Conservation (phyloP, 92 coral and sea anemone genomes). For the Bergia sp. region DNA sequence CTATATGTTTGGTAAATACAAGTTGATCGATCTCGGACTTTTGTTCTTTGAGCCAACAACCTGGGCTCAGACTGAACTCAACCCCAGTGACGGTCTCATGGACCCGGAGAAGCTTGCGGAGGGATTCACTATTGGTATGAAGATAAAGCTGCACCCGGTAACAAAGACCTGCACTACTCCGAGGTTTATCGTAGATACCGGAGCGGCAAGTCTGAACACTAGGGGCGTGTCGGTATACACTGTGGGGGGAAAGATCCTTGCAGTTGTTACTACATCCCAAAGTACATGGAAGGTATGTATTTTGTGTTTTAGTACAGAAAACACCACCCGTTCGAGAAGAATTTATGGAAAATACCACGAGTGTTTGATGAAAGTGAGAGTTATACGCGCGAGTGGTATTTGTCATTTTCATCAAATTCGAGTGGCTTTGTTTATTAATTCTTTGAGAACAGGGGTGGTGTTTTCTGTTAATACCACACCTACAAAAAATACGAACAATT, state of each 20-base stretch:
- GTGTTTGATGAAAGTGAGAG: too few species aligned
- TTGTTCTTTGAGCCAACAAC: slow-evolving; percentile 62
- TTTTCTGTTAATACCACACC: too few species aligned
- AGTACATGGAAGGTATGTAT: slow-evolving; percentile 76
- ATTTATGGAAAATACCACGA: too few species aligned
- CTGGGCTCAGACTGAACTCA: slow-evolving; percentile 69
- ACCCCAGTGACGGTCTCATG: slow-evolving; percentile 67
- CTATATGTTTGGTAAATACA: slow-evolving; percentile 68
- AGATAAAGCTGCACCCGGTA: slow-evolving; percentile 73
- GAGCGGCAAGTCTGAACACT: slow-evolving; percentile 72
- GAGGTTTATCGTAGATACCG: slow-evolving; percentile 87
- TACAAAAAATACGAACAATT: too few species aligned
- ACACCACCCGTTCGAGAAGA: too few species aligned
- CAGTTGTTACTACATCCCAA: slow-evolving; percentile 65
- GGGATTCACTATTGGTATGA: slow-evolving; percentile 88
- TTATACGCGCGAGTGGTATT: too few species aligned
- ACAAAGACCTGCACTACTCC: slow-evolving; percentile 64
- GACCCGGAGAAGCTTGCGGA: slow-evolving; percentile 69
- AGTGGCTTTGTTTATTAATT: too few species aligned
- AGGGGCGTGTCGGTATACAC: slow-evolving; percentile 86
- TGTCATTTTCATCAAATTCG: too few species aligned
- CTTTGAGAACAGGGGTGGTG: too few species aligned
- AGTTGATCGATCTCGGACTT: slow-evolving; percentile 77
- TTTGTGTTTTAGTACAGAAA: neutral
- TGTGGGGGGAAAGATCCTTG: slow-evolving; percentile 61